Evolutionary conservation across 2,888 invertebrate species (phyloP).

Genomic region (Euplagia quadripunctaria): DNA sequence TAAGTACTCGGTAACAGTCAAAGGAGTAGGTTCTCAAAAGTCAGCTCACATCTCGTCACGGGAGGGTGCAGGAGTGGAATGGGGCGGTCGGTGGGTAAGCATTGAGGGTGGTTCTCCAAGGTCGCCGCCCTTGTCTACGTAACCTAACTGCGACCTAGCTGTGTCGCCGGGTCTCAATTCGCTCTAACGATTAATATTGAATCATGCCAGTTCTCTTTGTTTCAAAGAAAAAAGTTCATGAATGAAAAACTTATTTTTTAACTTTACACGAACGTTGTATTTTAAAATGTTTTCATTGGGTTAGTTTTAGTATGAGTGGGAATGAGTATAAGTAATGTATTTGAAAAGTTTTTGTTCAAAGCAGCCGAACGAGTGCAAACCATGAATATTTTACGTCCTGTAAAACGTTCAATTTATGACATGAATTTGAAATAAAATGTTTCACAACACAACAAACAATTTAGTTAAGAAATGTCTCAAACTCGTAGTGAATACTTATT

Average conservation of each 20-base stretch:
- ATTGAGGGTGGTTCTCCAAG: slow-evolving; percentile 67
- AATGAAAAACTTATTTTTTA: slow-evolving; percentile 35
- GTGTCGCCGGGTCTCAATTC: slow-evolving; percentile 72
- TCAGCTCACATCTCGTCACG: slow-evolving; percentile 77
- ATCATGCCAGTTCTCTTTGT: slow-evolving; percentile 55
- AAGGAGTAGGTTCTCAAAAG: slow-evolving; percentile 75
- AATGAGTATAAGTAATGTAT: slow-evolving; percentile 34
- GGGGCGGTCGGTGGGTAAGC: slow-evolving; percentile 38
- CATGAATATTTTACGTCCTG: slow-evolving; percentile 39
- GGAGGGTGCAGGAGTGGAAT: slow-evolving; percentile 47
- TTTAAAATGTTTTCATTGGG: slow-evolving; percentile 24
- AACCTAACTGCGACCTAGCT: slow-evolving; percentile 79
- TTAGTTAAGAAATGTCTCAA: slow-evolving; percentile 16
- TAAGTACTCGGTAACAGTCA: slow-evolving; percentile 60
- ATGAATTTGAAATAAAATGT: slow-evolving; percentile 32
- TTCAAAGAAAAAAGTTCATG: slow-evolving; percentile 30
- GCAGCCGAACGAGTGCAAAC: slow-evolving; percentile 24
- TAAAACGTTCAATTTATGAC: slow-evolving; percentile 29
- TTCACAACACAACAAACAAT: slow-evolving; percentile 10
- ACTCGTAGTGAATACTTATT: slow-evolving; percentile 9
- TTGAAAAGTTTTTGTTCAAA: slow-evolving; percentile 33
- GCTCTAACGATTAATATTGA: slow-evolving; percentile 76
- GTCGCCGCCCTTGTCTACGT: slow-evolving; percentile 83
- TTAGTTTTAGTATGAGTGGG: slow-evolving; percentile 26
- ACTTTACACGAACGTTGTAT: slow-evolving; percentile 15